Evolutionary conservation across 2,888 invertebrate species (phyloP).

Genomic region (Orthonychiurus folsomi): DNA sequence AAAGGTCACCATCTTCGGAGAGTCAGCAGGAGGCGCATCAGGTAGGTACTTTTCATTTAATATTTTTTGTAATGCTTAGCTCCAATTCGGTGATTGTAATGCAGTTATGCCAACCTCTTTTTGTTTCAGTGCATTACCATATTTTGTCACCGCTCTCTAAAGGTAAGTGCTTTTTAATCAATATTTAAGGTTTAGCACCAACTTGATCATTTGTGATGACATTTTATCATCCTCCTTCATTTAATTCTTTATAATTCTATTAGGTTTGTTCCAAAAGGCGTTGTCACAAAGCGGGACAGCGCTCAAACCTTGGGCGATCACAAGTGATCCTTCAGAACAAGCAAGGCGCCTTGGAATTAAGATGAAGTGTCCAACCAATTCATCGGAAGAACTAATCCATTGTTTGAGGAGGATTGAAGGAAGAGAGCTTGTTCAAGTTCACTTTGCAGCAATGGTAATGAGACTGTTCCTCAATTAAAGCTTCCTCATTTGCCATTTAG

Average conservation of each 20-base stretch:
- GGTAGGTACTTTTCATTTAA: too few species aligned
- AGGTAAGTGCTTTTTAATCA: slow-evolving; percentile 16
- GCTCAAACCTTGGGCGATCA: slow-evolving; percentile 26
- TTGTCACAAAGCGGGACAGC: slow-evolving; percentile 25
- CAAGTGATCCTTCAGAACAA: slow-evolving; percentile 22
- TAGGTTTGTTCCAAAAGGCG: slow-evolving; percentile 20
- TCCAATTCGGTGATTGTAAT: too few species aligned
- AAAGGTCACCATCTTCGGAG: slow-evolving; percentile 16
- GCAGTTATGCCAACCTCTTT: too few species aligned
- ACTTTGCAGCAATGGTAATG: slow-evolving; percentile 28
- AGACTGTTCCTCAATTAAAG: too few species aligned
- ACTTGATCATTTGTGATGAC: not conserved
- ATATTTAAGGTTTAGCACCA: not conserved
- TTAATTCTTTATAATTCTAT: slow-evolving; percentile 2
- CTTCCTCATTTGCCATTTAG: too few species aligned
- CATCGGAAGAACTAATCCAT: slow-evolving; percentile 14
- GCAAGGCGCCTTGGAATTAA: slow-evolving; percentile 19
- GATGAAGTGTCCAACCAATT: slow-evolving; percentile 23
- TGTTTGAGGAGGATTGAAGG: slow-evolving; percentile 25
- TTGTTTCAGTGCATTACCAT: slow-evolving; percentile 32
- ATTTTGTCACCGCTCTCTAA: slow-evolving; percentile 28
- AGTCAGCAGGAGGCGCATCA: slow-evolving; percentile 12
- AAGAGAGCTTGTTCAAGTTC: slow-evolving; percentile 21
- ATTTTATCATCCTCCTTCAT: not conserved
- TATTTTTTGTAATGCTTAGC: too few species aligned